Conservation (phyloP, 2,888 invertebrate species). For the Tridacna crocea region DNA sequence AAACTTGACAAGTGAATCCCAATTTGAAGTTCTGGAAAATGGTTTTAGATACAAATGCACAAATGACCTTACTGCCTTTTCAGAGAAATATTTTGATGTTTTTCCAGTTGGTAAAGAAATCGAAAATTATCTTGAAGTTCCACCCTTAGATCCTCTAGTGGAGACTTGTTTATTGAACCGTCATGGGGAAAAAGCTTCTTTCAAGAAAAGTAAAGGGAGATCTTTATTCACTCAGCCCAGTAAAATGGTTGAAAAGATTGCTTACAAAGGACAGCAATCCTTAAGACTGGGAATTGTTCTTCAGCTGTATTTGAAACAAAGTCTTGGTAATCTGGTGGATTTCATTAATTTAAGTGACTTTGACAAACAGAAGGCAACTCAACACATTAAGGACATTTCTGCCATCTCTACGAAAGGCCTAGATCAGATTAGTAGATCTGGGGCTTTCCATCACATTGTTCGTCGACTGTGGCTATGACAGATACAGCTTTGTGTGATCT, state of each 20-base stretch:
- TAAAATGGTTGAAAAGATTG: slow-evolving; percentile 48
- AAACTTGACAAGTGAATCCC: too few relatives aligned
- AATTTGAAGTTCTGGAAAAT: slow-evolving; percentile 3
- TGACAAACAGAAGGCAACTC: slow-evolving; percentile 23
- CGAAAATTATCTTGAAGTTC: slow-evolving; percentile 28
- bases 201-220: slow-evolving; percentile 29
- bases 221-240: slow-evolving; percentile 35
- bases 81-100: slow-evolving; percentile 30
- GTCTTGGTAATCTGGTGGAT: slow-evolving; percentile 33
- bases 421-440: slow-evolving; percentile 28
- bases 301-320: slow-evolving; percentile 15
- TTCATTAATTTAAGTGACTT: slow-evolving; percentile 22
- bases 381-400: slow-evolving; percentile 31
- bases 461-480: slow-evolving; percentile 25
- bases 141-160: slow-evolving; percentile 37
- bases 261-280: slow-evolving; percentile 46
- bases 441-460: slow-evolving; percentile 30
- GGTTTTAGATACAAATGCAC: slow-evolving; percentile 23
- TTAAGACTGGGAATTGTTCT: slow-evolving; percentile 23
- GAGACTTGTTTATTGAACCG: slow-evolving; percentile 32
- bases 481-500: slow-evolving; percentile 20
- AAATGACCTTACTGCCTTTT: slow-evolving; percentile 29
- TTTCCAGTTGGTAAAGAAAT: slow-evolving; percentile 32
- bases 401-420: slow-evolving; percentile 33
- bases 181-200: slow-evolving; percentile 37